Percentiles rank a stretch among this genome's conserved stretches.
phyloP scores from a whole-genome alignment of 2,113 vertebrate genomes.

The Silurus glanis region DNA sequence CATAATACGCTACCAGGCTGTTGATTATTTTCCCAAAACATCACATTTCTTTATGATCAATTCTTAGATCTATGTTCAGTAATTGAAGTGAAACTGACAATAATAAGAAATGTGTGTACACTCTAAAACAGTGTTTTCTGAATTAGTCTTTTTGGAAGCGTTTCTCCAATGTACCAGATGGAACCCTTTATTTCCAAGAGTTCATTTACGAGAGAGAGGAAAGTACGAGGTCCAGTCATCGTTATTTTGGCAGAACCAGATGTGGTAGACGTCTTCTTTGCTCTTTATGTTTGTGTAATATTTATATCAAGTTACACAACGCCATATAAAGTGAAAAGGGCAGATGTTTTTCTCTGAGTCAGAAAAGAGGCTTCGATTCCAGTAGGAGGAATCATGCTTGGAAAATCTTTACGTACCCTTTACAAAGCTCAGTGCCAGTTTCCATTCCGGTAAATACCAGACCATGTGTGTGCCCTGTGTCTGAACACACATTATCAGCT shows the following conservation, averaged over 20 bases:
- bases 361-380: neutral
- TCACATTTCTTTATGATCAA: neutral
- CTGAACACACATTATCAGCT: conserved; percentile 2
- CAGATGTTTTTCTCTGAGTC: neutral
- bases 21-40: neutral
- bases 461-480: neutral
- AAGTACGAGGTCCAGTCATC: neutral
- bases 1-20: neutral
- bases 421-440: conserved; percentile 12
- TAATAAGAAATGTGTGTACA: neutral
- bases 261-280: neutral
- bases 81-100: neutral
- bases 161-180: neutral
- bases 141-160: neutral
- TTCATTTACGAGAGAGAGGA: neutral
- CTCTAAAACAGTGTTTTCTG: neutral
- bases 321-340: neutral
- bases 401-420: neutral
- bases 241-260: neutral
- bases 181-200: conserved; percentile 6
- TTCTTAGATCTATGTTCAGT: neutral
- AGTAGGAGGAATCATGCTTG: neutral
- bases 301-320: neutral
- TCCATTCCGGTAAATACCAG: neutral
- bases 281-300: neutral